Evolutionary conservation across 2,888 invertebrate genomes (phyloP).

Genomic region (Drosophila kokeensis): DNA sequence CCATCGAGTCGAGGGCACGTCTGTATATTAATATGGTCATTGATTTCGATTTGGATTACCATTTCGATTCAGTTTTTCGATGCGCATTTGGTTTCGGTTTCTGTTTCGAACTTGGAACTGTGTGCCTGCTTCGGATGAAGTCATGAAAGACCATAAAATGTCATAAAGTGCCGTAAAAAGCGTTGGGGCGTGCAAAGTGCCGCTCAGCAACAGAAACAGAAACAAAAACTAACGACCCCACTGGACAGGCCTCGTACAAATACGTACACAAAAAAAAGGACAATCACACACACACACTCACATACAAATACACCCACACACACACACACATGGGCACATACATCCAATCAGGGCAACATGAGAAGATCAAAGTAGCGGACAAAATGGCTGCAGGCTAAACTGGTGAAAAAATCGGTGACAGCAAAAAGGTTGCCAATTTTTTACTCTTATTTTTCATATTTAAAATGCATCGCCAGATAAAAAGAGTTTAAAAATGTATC

Average conservation of each 20-base stretch:
- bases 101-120: constrained; percentile 7
- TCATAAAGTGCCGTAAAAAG: constrained; percentile 61
- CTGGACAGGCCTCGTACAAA: constrained; percentile 10
- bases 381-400: constrained; percentile 47
- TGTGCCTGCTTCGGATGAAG: constrained; percentile 46
- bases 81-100: constrained; percentile 8
- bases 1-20: constrained; percentile 49
- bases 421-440: constrained; percentile 28
- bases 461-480: constrained; percentile 9
- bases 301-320: constrained; percentile 17
- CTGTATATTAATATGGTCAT: constrained; percentile 70
- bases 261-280: constrained; percentile 30
- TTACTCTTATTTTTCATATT: constrained; percentile 18
- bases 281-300: constrained; percentile 17
- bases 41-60: constrained; percentile 55
- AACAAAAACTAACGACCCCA: constrained; percentile 50
- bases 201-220: constrained; percentile 28
- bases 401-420: constrained; percentile 37
- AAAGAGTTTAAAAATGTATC: constrained; percentile 9
- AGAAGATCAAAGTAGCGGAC: constrained; percentile 64
- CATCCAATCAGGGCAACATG: constrained; percentile 32
- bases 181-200: constrained; percentile 69
- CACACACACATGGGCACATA: constrained; percentile 17
- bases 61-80: constrained; percentile 18
- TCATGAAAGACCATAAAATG: constrained; percentile 40